These are phyloP conservation scores for Vespertilio murinus DNA, from an alignment of 2,797 vertebrate species.

Conservation along the genomic window DNA sequence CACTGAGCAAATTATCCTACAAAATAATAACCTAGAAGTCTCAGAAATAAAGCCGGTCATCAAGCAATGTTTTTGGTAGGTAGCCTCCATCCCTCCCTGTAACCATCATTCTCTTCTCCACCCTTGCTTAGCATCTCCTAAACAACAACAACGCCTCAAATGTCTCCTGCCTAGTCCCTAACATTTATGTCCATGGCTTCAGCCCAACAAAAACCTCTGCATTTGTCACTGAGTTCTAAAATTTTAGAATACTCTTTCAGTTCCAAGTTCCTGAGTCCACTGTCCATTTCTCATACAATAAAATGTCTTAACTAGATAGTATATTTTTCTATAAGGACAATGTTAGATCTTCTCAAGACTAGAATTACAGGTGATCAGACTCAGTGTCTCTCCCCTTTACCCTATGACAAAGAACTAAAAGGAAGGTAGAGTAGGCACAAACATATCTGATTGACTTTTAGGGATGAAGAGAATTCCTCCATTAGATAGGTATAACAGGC, in stretches of 20 bases:
- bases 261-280: background rate
- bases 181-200: background rate
- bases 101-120: background rate
- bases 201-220: background rate
- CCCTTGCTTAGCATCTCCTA: background rate
- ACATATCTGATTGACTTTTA: background rate
- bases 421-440: background rate
- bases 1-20: background rate
- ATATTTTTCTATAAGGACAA: background rate
- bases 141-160: background rate
- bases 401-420: slow-evolving; percentile 8
- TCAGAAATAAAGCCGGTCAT: background rate
- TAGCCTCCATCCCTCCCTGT: background rate
- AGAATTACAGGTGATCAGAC: background rate
- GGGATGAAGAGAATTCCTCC: background rate
- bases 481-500: background rate
- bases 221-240: background rate
- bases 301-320: background rate
- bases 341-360: background rate
- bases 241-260: slow-evolving; percentile 28
- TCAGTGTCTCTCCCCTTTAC: background rate
- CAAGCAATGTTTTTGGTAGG: background rate
- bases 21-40: background rate
- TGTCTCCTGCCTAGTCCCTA: background rate
- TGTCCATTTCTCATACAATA: background rate